Conservation (phyloP, 2,113 vertebrate genomes). For the Balaeniceps rex region DNA sequence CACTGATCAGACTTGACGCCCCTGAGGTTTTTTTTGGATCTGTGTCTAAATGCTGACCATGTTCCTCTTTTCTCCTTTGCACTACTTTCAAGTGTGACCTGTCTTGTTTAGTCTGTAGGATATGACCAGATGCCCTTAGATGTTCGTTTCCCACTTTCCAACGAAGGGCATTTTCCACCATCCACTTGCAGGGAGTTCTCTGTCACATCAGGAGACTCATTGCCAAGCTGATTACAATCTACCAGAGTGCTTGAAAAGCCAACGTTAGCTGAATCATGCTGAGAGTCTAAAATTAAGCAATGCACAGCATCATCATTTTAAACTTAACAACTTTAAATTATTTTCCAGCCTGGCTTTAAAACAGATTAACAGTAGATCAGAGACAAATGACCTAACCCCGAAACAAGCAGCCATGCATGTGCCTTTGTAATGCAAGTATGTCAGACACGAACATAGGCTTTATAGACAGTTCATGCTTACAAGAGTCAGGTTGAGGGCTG, state of each 20-base stretch:
- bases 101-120: not conserved
- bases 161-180: not conserved
- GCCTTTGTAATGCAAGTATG: conserved; percentile 9
- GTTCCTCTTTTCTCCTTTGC: not conserved
- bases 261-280: not conserved
- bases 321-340: not conserved
- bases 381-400: not conserved
- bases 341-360: conserved; percentile 15
- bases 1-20: not conserved
- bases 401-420: not conserved
- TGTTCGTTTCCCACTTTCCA: not conserved
- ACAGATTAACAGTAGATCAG: conserved; percentile 15
- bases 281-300: conserved; percentile 28
- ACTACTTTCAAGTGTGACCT: not conserved
- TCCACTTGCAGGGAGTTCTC: not conserved
- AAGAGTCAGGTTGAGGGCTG: not conserved
- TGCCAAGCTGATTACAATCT: not conserved
- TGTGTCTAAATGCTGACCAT: not conserved
- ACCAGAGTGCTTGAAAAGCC: not conserved
- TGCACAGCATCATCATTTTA: not conserved
- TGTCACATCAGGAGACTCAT: not conserved
- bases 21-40: not conserved
- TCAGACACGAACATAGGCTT: not conserved
- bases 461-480: not conserved
- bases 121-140: not conserved